phyloP scores from a whole-genome alignment of 2,888 invertebrate genomes.

The Leucania comma region DNA sequence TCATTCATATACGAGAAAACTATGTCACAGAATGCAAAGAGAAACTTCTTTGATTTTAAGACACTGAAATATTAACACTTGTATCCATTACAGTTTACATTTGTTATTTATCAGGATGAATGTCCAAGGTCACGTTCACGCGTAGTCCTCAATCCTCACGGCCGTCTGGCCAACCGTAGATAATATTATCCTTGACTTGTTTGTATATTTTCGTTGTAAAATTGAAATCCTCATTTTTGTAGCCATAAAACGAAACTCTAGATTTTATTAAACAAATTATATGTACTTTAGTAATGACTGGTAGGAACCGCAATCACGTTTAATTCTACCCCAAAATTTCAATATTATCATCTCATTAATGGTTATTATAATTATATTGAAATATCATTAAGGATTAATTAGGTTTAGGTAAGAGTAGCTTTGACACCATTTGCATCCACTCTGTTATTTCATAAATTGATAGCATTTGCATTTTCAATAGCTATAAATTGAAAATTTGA shows the following conservation, averaged over 20 bases:
- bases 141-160: constrained; percentile 45
- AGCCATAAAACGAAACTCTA: constrained; percentile 43
- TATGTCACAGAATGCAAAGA: not conserved
- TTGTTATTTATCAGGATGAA: constrained; percentile 39
- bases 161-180: constrained; percentile 63
- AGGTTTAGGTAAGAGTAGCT: constrained; percentile 13
- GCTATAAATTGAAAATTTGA: constrained; percentile 3
- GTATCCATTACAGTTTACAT: constrained; percentile 13
- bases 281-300: not conserved
- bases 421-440: constrained; percentile 35
- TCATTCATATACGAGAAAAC: not conserved
- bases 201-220: constrained; percentile 63
- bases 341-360: constrained; percentile 25
- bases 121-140: constrained; percentile 38
- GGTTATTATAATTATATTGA: constrained; percentile 13
- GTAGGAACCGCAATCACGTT: not conserved
- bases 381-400: constrained; percentile 45
- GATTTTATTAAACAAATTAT: constrained; percentile 9
- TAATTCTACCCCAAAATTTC: constrained; percentile 7
- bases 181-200: constrained; percentile 66
- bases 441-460: constrained; percentile 19
- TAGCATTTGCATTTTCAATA: constrained; percentile 9
- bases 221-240: constrained; percentile 47
- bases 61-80: constrained; percentile 16
- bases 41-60: not conserved